Evolutionary conservation across 2,113 vertebrate species (phyloP), one percentile per base, ranked within the genome.

Genomic region (Lepus timidus): DNA sequence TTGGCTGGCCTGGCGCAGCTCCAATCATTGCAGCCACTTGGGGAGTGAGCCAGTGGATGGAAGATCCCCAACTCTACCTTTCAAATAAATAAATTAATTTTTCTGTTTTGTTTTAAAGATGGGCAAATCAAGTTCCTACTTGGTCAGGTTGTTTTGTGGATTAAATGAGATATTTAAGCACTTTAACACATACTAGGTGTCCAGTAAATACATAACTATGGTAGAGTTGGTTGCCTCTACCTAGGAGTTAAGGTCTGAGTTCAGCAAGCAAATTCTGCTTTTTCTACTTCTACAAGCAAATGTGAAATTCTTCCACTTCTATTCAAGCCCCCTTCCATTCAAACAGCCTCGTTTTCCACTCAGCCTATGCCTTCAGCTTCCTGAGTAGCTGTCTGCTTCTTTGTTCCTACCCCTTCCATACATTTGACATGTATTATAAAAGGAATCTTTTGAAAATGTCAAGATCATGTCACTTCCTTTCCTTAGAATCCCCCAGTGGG

Each of bases 311-410:
- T 78, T 20, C 78, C 1, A 0, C 9, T 17, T 31, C 10, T 84
- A 44, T 5, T 71, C 62, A 4, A 29, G 51, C 23, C 23, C 39
- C 4, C 9, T 39, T 64, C 22, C 25, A 2, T 13, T 10, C n/a
- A 9, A 1, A 44, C 0, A 5, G 33, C 7, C 0, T 23, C 4
- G 1, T 4, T 29, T 75, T 14, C 27, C 52, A 1, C 14, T 36
- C n/a, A 36, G 22, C 16, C 25, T 1, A 4, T 19, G n/a, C 29
- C 23, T 23, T 11, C 4, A 36, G 11, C 52, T 61, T 73, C 29
- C 64, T 52, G 7, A 12, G 12, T 10, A 31, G 7, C 44, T 73
- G 29, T 83, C 25, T 75, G 75, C 27, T 64, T 52, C 73, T 22
- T 2, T 39, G 27, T 25, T 55, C 16, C 1, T 6, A 11, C 0